A percentile compares a stretch with the other conserved stretches of the same genome.
Conservation (phyloP, 2,888 invertebrate species). For the Lasiommata megera region DNA sequence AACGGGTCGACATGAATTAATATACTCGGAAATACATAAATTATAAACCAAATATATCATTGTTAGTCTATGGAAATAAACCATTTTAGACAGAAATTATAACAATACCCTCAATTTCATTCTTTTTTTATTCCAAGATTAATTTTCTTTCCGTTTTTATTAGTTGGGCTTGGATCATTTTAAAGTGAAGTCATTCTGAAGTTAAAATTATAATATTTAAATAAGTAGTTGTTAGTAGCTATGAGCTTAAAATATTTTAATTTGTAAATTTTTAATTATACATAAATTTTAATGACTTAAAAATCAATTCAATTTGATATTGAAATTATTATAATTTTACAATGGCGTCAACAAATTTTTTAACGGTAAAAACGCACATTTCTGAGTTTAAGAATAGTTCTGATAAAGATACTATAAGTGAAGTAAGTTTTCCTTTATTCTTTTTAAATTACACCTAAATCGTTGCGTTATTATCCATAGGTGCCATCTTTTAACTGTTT, state of each 20-base stretch:
- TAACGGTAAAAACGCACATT: conserved; percentile 73
- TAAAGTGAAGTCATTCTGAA: conserved; percentile 45
- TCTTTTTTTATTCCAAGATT: neutral
- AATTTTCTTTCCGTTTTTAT: neutral
- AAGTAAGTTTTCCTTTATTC: conserved; percentile 65
- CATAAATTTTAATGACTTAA: conserved; percentile 27
- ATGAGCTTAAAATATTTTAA: conserved; percentile 46
- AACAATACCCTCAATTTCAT: neutral
- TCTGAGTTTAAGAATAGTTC: conserved; percentile 71
- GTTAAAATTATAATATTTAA: conserved; percentile 33
- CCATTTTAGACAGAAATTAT: neutral
- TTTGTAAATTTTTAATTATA: conserved; percentile 39
- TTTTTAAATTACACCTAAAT: neutral
- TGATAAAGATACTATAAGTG: conserved; percentile 74
- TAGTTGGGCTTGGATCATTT: conserved; percentile 52
- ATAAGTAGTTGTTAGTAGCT: conserved; percentile 42
- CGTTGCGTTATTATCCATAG: neutral
- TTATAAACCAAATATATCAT: neutral
- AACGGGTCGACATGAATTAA: neutral
- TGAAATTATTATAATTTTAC: conserved; percentile 30
- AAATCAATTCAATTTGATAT: neutral
- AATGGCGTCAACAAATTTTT: conserved; percentile 63
- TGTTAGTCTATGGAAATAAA: neutral
- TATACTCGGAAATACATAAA: neutral
- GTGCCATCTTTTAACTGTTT: neutral